Percentiles rank a stretch among this genome's conserved stretches.
Evolutionary conservation across 2,797 vertebrate genomes (phyloP).

Genomic region (Anas bahamensis): DNA sequence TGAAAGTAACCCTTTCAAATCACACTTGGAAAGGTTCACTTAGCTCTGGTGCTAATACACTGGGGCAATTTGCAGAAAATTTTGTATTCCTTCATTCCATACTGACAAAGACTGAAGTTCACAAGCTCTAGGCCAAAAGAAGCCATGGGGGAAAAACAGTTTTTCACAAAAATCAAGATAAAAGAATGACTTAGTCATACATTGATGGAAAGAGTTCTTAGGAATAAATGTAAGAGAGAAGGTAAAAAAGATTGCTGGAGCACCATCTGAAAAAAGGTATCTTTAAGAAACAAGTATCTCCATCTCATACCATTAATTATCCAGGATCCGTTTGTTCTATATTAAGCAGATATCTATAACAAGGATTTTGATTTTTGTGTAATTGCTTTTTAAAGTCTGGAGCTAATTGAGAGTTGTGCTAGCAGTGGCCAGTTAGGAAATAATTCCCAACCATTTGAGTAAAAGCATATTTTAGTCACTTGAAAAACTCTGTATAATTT

Average conservation of each 20-base stretch:
- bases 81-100: conserved; percentile 17
- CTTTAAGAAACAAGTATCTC: background rate
- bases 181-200: conserved; percentile 30
- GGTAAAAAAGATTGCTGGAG: background rate
- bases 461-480: background rate
- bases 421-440: background rate
- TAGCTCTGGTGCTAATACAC: conserved; percentile 7
- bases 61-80: conserved; percentile 38
- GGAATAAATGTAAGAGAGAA: background rate
- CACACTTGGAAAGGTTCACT: conserved; percentile 37
- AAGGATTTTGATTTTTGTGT: background rate
- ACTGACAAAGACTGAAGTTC: conserved; percentile 34
- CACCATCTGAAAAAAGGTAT: background rate
- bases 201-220: background rate
- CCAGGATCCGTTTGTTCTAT: background rate
- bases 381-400: background rate
- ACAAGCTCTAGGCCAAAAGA: conserved; percentile 37
- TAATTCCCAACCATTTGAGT: background rate
- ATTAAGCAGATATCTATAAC: background rate
- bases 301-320: background rate
- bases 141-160: conserved; percentile 18
- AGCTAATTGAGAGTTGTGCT: background rate
- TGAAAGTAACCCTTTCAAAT: conserved; percentile 62
- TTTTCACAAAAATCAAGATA: conserved; percentile 40
- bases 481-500: background rate